A percentile compares a stretch with the other conserved stretches of the same genome.
phyloP scores from a whole-genome alignment of 2,888 invertebrate species.

The Euzetes globulus region DNA sequence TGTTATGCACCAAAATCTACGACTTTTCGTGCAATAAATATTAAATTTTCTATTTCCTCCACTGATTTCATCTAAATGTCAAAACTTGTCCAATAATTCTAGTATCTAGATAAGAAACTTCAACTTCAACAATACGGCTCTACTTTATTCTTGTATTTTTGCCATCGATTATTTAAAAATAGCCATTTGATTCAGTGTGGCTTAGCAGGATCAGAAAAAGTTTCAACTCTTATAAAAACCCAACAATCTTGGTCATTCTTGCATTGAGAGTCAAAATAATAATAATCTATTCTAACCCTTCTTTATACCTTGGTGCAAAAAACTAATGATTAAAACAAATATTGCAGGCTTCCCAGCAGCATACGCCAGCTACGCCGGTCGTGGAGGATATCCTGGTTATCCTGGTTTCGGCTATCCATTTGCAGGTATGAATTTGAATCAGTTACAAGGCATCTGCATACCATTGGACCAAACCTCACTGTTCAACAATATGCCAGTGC shows the following conservation, averaged over 20 bases:
- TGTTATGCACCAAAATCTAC: background rate
- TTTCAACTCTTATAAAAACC: too few relatives aligned
- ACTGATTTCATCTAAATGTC: background rate
- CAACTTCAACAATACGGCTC: too few relatives aligned
- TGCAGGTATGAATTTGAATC: slow-evolving; percentile 37
- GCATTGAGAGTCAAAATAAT: too few relatives aligned
- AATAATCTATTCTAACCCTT: too few relatives aligned
- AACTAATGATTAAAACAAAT: background rate
- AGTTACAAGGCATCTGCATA: slow-evolving; percentile 35
- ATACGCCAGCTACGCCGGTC: slow-evolving; percentile 40
- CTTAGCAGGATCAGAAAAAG: too few relatives aligned
- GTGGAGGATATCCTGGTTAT: slow-evolving; percentile 43
- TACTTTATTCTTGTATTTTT: too few relatives aligned
- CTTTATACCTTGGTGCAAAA: too few relatives aligned
- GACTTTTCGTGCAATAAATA: background rate
- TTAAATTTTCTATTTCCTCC: background rate
- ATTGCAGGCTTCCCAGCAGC: slow-evolving; percentile 43
- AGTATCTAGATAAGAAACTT: too few relatives aligned
- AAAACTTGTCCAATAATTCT: too few relatives aligned
- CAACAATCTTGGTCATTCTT: too few relatives aligned
- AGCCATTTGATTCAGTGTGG: too few relatives aligned
- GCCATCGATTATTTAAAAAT: too few relatives aligned
- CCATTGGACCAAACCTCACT: slow-evolving; percentile 34
- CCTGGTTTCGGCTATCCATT: slow-evolving; percentile 43
- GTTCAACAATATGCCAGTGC: slow-evolving; percentile 27